Evolutionary conservation across 2,113 vertebrate species (phyloP).

Genomic region (Rutilus rutilus): DNA sequence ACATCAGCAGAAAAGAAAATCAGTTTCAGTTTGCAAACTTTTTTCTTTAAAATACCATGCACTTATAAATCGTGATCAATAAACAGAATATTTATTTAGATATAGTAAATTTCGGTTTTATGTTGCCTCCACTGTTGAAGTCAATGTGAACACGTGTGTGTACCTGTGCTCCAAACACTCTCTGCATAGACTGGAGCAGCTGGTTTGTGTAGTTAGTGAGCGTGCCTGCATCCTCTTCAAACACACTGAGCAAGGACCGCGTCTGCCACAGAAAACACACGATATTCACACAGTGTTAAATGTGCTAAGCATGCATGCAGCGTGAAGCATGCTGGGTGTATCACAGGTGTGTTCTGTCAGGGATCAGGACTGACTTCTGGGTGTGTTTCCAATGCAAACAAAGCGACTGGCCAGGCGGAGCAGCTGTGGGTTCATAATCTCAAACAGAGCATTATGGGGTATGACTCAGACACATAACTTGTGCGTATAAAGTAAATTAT

Average conservation of each 20-base stretch:
- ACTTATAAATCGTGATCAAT: not conserved
- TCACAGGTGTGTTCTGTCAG: slow-evolving; percentile 21
- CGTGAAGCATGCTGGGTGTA: not conserved
- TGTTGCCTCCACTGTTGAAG: not conserved
- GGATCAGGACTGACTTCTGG: not conserved
- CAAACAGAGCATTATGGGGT: not conserved
- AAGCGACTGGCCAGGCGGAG: not conserved
- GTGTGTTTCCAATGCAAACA: slow-evolving; percentile 34
- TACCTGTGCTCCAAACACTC: slow-evolving; percentile 98
- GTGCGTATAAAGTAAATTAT: not conserved
- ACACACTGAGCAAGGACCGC: slow-evolving; percentile 95
- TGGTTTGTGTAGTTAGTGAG: slow-evolving; percentile 98
- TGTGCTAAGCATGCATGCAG: not conserved
- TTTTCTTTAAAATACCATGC: not conserved
- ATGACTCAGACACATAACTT: not conserved
- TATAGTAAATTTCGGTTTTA: not conserved
- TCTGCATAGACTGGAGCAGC: slow-evolving; percentile 94
- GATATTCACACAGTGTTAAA: not conserved
- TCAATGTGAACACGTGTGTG: not conserved
- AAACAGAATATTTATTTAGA: not conserved
- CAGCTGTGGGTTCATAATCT: not conserved
- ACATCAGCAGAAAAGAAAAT: not conserved
- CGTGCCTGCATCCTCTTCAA: slow-evolving; percentile 96
- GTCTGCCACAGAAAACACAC: slow-evolving; percentile 75
- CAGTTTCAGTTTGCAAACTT: not conserved